These are phyloP conservation scores for Kuschelorhynchus macadamiae DNA, from an alignment of 2,888 invertebrate genomes.

Conservation along the genomic window DNA sequence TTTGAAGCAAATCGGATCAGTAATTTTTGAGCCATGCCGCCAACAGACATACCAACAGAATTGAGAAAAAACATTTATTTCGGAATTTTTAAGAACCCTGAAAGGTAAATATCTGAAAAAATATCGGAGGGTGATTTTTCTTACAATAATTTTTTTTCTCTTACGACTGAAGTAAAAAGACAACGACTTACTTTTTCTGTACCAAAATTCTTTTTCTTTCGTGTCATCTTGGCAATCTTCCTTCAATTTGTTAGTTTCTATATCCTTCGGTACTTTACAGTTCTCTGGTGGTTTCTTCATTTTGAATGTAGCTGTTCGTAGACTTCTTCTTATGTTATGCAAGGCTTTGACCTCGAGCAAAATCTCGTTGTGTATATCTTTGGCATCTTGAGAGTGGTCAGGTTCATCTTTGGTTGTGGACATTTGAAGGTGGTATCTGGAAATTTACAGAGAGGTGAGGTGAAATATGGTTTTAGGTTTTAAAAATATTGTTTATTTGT, in stretches of 20 bases:
- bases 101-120: no score
- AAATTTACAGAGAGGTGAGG: no score
- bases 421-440: conserved; percentile 23
- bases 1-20: no score
- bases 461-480: no score
- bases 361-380: conserved; percentile 20
- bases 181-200: conserved; percentile 14
- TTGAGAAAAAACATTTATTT: no score
- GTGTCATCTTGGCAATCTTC: conserved; percentile 24
- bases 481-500: no score
- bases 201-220: background rate
- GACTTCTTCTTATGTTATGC: conserved; percentile 22
- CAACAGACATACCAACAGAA: no score
- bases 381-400: background rate
- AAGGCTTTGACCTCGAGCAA: conserved; percentile 36
- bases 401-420: conserved; percentile 11
- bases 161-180: no score
- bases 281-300: conserved; percentile 4
- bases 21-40: no score
- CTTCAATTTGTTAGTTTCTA: conserved; percentile 12
- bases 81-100: no score
- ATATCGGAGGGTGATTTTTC: no score
- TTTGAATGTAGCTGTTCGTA: conserved; percentile 30
- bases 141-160: no score
- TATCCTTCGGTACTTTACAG: background rate